Percentiles rank a stretch among this genome's conserved stretches.
Conservation (phyloP, 2,888 invertebrate species). For the Lochmaea capreae region DNA sequence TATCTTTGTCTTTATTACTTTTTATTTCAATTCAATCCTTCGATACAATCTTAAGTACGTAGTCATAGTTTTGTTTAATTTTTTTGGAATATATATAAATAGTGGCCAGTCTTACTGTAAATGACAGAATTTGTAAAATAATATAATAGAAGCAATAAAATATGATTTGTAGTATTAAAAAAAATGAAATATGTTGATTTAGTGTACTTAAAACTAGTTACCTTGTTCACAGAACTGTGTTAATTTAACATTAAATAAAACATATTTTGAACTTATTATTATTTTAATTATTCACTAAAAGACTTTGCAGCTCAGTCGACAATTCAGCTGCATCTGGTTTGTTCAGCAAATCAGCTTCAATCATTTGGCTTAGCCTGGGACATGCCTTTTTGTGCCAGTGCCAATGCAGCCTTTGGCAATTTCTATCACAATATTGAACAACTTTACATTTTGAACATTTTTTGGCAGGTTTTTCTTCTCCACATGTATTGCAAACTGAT, state of each 20-base stretch:
- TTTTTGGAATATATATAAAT: too few species aligned
- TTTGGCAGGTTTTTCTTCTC: conserved; percentile 89
- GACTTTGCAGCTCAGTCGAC: conserved; percentile 57
- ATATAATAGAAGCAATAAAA: neutral
- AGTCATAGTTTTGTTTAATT: too few species aligned
- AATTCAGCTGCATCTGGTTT: conserved; percentile 54
- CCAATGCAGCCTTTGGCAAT: conserved; percentile 95
- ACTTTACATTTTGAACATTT: conserved; percentile 95
- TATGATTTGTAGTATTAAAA: neutral
- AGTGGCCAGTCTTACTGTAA: too few species aligned
- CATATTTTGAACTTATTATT: conserved; percentile 1
- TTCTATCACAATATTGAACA: conserved; percentile 93
- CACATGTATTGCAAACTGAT: conserved; percentile 85
- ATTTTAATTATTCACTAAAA: conserved; percentile 51
- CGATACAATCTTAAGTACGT: too few species aligned
- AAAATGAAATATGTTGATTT: conserved; percentile 15
- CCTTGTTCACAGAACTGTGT: conserved; percentile 25
- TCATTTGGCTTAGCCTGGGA: conserved; percentile 69
- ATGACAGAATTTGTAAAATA: too few species aligned
- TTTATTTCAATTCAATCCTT: too few species aligned
- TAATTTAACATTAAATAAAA: conserved; percentile 25
- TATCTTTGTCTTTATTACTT: too few species aligned
- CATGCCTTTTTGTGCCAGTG: conserved; percentile 91
- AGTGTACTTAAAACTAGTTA: conserved; percentile 23
- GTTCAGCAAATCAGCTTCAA: conserved; percentile 39